These are phyloP conservation scores for Labroides dimidiatus DNA, from an alignment of 2,797 vertebrate genomes.

Conservation along the genomic window DNA sequence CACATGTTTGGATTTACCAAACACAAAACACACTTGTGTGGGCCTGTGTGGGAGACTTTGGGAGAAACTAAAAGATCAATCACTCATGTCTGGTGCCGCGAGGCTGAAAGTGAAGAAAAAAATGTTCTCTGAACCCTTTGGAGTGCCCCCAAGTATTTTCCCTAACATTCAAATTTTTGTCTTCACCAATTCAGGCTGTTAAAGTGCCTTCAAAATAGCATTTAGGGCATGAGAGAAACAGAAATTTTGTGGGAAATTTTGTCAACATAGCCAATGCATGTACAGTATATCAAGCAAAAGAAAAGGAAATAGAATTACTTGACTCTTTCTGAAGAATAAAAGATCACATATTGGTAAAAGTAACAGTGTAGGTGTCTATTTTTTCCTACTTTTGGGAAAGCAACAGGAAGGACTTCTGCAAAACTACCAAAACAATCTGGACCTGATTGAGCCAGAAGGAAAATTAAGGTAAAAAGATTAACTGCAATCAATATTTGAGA, in stretches of 20 bases:
- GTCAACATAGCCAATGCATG: neutral
- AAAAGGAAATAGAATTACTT: too few species aligned
- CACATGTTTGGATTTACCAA: neutral
- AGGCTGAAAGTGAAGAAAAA: neutral
- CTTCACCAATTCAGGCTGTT: neutral
- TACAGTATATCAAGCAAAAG: neutral
- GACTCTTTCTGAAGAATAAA: neutral
- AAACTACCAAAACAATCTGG: slow-evolving; percentile 19
- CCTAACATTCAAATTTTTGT: neutral
- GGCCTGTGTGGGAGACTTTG: neutral
- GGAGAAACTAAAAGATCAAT: neutral
- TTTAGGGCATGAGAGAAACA: neutral
- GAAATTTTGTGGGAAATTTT: neutral
- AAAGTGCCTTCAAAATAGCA: neutral
- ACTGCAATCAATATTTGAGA: neutral
- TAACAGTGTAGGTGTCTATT: neutral
- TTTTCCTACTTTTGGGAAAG: neutral
- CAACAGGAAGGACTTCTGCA: neutral
- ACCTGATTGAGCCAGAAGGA: neutral
- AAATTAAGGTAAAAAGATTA: slow-evolving; percentile 6
- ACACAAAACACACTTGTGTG: neutral
- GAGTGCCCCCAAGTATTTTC: neutral
- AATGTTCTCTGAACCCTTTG: neutral
- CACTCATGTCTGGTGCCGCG: neutral
- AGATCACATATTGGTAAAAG: neutral